phyloP scores from a whole-genome alignment of 92 coral and sea anemone genomes.

The Actinernus sp. region DNA sequence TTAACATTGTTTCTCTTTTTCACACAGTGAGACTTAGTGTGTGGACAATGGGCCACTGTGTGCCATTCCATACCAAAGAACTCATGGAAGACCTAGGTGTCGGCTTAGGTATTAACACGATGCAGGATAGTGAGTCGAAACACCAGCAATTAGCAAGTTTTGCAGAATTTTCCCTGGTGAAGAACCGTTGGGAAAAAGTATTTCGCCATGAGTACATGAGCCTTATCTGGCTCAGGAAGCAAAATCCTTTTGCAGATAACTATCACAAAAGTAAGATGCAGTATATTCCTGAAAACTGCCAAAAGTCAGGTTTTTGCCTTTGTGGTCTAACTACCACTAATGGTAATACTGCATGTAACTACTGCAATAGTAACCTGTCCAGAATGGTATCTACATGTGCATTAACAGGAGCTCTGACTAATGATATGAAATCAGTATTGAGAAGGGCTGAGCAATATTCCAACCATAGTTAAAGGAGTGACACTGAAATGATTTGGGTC shows the following conservation, averaged over 20 bases:
- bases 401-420: conserved; percentile 31
- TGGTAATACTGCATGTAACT: not conserved
- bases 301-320: conserved; percentile 47
- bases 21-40: conserved; percentile 60
- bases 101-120: conserved; percentile 59
- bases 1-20: conserved; percentile 45
- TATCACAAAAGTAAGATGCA: conserved; percentile 44
- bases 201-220: conserved; percentile 69
- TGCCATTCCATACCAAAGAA: conserved; percentile 69
- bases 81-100: conserved; percentile 59
- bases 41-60: conserved; percentile 75
- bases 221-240: conserved; percentile 68
- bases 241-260: conserved; percentile 53
- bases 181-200: conserved; percentile 72
- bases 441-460: conserved; percentile 33
- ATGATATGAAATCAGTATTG: conserved; percentile 19
- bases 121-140: conserved; percentile 77
- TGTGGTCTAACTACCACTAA: too few species aligned
- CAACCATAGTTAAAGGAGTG: not conserved
- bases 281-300: conserved; percentile 43
- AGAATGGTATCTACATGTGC: conserved; percentile 35
- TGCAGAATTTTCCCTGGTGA: conserved; percentile 60
- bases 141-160: conserved; percentile 67
- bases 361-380: too few species aligned
- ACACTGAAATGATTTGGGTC: not conserved